Evolutionary conservation across 2,797 vertebrate species (phyloP).

Genomic region (Mallotus villosus): DNA sequence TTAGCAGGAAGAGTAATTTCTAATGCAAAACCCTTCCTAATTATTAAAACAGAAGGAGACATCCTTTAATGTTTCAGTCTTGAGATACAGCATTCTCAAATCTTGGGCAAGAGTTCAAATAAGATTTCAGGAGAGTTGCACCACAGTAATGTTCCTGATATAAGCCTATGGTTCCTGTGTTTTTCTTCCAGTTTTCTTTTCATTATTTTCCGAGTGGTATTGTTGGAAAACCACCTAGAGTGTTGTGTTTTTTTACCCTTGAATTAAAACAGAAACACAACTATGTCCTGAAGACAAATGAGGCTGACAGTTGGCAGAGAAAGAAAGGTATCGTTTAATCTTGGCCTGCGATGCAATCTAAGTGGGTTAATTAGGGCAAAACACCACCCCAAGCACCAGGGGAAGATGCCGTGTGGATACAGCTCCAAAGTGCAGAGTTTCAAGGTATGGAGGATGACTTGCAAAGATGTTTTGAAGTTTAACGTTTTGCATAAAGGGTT

Average conservation of each 20-base stretch:
- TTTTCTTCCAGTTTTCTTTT: slow-evolving; percentile 3
- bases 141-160: not conserved
- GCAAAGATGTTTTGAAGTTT: slow-evolving; percentile 47
- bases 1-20: not conserved
- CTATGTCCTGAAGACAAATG: slow-evolving; percentile 64
- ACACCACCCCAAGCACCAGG: slow-evolving; percentile 45
- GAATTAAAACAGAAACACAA: slow-evolving; percentile 56
- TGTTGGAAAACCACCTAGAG: slow-evolving; percentile 45
- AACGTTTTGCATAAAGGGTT: slow-evolving; percentile 8
- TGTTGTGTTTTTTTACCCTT: slow-evolving; percentile 60
- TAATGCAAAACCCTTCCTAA: not conserved
- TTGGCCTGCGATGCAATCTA: slow-evolving; percentile 59
- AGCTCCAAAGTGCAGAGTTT: slow-evolving; percentile 53
- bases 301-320: slow-evolving; percentile 61
- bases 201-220: slow-evolving; percentile 20
- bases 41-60: not conserved
- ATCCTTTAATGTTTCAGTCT: not conserved
- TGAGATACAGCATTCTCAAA: not conserved
- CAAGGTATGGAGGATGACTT: slow-evolving; percentile 43
- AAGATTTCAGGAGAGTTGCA: not conserved
- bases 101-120: not conserved
- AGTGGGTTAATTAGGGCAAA: slow-evolving; percentile 73
- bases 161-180: not conserved
- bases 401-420: slow-evolving; percentile 59
- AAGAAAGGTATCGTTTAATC: slow-evolving; percentile 69